A percentile compares a stretch with the other conserved stretches of the same genome.
phyloP scores from a whole-genome alignment of 2,888 invertebrate genomes.

The Melinaea marsaeus region DNA sequence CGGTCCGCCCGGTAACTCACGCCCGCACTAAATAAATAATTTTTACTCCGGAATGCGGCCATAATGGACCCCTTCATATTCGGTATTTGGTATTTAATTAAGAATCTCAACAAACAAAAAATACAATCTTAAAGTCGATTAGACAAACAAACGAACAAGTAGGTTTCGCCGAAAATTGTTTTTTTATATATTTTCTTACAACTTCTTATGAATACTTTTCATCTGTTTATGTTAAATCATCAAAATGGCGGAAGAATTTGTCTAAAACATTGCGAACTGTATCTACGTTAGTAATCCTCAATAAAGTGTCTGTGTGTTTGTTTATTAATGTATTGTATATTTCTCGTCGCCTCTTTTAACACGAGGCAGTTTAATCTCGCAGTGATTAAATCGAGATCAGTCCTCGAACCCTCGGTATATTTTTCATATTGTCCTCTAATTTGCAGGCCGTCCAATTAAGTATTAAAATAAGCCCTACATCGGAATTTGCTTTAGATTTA shows the following conservation, averaged over 20 bases:
- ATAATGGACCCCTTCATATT: constrained; percentile 47
- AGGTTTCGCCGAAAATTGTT: too few relatives aligned
- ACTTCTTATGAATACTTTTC: too few relatives aligned
- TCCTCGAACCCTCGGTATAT: constrained; percentile 43
- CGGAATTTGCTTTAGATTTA: constrained; percentile 46
- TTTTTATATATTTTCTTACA: too few relatives aligned
- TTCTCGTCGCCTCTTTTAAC: constrained; percentile 44
- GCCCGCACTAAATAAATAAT: constrained; percentile 74
- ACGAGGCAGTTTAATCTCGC: constrained; percentile 47
- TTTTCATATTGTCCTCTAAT: constrained; percentile 60
- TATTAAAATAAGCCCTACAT: constrained; percentile 52
- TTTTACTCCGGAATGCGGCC: constrained; percentile 51
- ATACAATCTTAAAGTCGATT: neutral
- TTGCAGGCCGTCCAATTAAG: constrained; percentile 67
- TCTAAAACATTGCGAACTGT: too few relatives aligned
- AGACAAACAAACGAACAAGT: too few relatives aligned
- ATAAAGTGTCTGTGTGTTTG: too few relatives aligned
- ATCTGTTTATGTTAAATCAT: too few relatives aligned
- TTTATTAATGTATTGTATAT: neutral
- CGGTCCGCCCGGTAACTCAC: constrained; percentile 69
- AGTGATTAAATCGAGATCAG: constrained; percentile 49
- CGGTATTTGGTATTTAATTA: constrained; percentile 17
- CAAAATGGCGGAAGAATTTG: too few relatives aligned
- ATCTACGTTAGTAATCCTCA: too few relatives aligned
- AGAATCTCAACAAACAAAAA: neutral